Percentiles rank a stretch among this genome's conserved stretches.
These are phyloP conservation scores for Scleropages formosus DNA, from an alignment of 2,797 vertebrate species.

Conservation along the genomic window DNA sequence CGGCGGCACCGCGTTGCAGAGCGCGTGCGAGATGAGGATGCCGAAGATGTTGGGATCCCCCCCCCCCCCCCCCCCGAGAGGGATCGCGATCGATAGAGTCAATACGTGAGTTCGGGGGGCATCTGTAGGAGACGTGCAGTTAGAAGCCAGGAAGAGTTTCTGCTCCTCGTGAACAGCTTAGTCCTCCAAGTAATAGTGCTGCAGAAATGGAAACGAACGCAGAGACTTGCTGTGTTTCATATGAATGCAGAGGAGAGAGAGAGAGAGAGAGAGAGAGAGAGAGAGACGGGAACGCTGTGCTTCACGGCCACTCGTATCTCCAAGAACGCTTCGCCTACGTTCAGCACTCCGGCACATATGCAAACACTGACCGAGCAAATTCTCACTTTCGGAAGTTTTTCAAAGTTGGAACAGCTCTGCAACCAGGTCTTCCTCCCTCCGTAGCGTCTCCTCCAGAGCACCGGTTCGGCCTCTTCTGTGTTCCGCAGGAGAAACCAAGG, in stretches of 20 bases:
- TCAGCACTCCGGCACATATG: not conserved
- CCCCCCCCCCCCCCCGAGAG: not conserved
- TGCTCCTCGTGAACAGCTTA: not conserved
- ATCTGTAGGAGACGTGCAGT: not conserved
- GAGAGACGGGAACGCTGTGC: slow-evolving; percentile 8
- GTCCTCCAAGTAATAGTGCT: slow-evolving; percentile 20
- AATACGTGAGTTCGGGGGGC: not conserved
- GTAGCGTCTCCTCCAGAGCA: not conserved
- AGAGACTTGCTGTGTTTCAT: not conserved
- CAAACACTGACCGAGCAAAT: not conserved
- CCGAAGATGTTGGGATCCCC: not conserved
- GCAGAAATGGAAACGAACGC: slow-evolving; percentile 16
- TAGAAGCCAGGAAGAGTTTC: not conserved
- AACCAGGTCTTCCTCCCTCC: not conserved
- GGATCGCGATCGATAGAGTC: not conserved
- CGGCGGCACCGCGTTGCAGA: not conserved
- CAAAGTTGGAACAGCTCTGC: not conserved
- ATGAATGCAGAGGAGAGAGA: slow-evolving; percentile 19
- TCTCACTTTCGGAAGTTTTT: not conserved
- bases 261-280: slow-evolving; percentile 8
- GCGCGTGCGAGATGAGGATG: not conserved
- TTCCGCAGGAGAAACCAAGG: not conserved
- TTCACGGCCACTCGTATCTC: not conserved
- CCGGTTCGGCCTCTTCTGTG: not conserved
- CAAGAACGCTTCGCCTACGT: not conserved